A percentile compares a stretch with the other conserved stretches of the same genome.
Evolutionary conservation across 2,888 invertebrate genomes (phyloP).

Genomic region (Orthosia cruda): DNA sequence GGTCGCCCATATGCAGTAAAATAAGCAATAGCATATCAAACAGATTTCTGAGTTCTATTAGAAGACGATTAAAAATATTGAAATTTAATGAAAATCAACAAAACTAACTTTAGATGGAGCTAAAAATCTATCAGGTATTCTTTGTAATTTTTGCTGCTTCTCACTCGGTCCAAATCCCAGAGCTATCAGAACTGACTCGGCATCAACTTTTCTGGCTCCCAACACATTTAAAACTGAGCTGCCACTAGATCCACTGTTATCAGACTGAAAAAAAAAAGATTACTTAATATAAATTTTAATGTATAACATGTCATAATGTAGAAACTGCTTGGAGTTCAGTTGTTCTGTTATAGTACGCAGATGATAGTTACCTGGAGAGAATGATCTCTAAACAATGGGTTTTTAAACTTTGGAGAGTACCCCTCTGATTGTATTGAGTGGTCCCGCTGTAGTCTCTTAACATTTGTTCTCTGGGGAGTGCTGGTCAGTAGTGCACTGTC

Average conservation of each 20-base stretch:
- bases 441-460: conserved; percentile 86
- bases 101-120: conserved; percentile 94
- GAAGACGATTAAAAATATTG: conserved; percentile 2
- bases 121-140: conserved; percentile 96
- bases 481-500: conserved; percentile 83
- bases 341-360: neutral
- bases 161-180: conserved; percentile 95
- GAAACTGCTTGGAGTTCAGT: neutral
- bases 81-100: conserved; percentile 3
- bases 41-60: neutral
- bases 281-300: neutral
- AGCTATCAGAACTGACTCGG: conserved; percentile 96
- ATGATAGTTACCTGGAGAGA: conserved; percentile 86
- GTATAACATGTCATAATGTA: neutral
- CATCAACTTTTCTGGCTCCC: conserved; percentile 96
- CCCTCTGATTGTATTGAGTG: conserved; percentile 90
- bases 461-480: conserved; percentile 76
- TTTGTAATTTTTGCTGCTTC: conserved; percentile 93
- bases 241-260: conserved; percentile 90
- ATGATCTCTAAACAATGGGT: conserved; percentile 88
- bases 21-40: neutral
- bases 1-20: neutral
- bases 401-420: conserved; percentile 86
- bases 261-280: conserved; percentile 79
- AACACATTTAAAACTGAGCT: conserved; percentile 97